Base-by-base conservation (phyloP, 2,113 vertebrate species). In the Ascaphus truei region DNA sequence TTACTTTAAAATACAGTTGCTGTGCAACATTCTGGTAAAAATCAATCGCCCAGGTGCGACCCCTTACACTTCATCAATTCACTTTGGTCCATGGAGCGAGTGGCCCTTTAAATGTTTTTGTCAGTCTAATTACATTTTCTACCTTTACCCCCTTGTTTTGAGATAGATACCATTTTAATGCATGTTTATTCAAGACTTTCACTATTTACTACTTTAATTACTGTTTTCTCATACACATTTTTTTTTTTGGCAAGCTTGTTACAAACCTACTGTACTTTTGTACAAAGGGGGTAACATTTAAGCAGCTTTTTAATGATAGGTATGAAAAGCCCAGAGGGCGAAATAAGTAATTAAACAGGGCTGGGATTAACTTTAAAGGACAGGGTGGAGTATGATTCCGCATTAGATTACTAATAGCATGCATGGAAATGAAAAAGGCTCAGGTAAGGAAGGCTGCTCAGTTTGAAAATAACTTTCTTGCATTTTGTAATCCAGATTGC, bases 341-440 rank as follows among this genome's bases (percentile, higher is more conserved):
- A 65, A 72, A 63, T 31, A 47, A 75, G 2, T 16, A 75, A 1
- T 61, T 62, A 13, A 52, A 52, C 33, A 67, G 67, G 15, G 9
- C 30, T 77, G 34, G 7, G 2, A 33, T 79, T 71, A 74, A 58
- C 25, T 67, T 72, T 66, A 75, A 56, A 47, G 56, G 53, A 76
- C 69, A 77, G 72, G 68, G 63, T 72, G 31, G 16, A 80, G 63
- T 68, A 56, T 74, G 13, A 26, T 6, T 9, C 10, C 20, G 12
- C 37, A 30, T 5, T 30, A 15, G 27, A 45, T 61, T 45, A 59
- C 56, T 37, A 25, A 39, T 26, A 41, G 22, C 20, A 11, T 41
- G 7, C 41, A 7, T 23, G 23, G 13, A 60, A 60, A 60, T 23
- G 12, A 60, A 10, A 41, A 26, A 26, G 4, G 23, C 26, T 41